Percentiles rank a stretch among this genome's conserved stretches.
Evolutionary conservation across 2,888 invertebrate species (phyloP).

Genomic region (Leptothorax acervorum): DNA sequence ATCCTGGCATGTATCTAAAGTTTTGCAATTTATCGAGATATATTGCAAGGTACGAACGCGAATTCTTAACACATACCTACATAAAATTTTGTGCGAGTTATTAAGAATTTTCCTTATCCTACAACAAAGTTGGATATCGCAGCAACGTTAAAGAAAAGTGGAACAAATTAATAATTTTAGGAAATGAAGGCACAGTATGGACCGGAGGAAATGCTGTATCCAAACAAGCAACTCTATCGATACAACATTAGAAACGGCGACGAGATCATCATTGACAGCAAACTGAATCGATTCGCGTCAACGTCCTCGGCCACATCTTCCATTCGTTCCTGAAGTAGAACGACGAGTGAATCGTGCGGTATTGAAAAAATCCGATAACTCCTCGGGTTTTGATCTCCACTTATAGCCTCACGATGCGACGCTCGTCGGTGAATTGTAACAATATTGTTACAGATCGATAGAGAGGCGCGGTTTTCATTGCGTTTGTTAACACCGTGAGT

Average conservation of each 20-base stretch:
- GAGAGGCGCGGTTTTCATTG: not conserved
- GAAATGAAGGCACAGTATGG: conserved; percentile 87
- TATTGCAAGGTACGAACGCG: not conserved
- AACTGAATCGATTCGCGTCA: conserved; percentile 87
- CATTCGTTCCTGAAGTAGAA: conserved; percentile 82
- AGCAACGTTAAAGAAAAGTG: not conserved
- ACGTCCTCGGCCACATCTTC: conserved; percentile 81
- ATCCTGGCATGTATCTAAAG: conserved; percentile 6
- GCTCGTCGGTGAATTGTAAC: not conserved
- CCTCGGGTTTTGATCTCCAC: conserved; percentile 59
- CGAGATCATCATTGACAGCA: conserved; percentile 95
- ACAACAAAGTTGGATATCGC: not conserved
- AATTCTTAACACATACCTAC: not conserved
- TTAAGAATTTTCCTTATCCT: not conserved
- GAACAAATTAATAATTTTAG: conserved; percentile 66
- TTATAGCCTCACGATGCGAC: conserved; percentile 42
- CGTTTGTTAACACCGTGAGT: not conserved
- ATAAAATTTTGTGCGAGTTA: not conserved
- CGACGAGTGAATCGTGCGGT: conserved; percentile 65
- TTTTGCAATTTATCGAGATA: not conserved
- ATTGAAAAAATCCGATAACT: conserved; percentile 57
- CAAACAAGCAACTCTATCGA: conserved; percentile 95
- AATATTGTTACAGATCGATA: conserved; percentile 11
- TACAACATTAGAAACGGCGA: conserved; percentile 96
- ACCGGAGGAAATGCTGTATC: conserved; percentile 95